A percentile compares a stretch with the other conserved stretches of the same genome.
Conservation (phyloP, 2,888 invertebrate genomes). For the Stenodera caucasica region DNA sequence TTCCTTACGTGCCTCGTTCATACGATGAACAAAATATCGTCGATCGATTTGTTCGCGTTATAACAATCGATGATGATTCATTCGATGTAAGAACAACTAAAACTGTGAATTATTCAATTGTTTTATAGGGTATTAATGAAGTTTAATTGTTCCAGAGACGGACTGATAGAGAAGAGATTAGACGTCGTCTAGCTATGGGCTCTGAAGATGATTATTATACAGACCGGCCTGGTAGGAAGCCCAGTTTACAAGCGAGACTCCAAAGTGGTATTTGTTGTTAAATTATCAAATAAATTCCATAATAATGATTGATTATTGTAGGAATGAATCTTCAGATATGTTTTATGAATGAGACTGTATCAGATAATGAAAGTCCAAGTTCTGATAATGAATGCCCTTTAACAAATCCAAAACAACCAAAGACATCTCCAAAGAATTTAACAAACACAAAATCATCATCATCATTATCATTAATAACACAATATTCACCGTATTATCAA, state of each 20-base stretch:
- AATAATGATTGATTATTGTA: constrained; percentile 46
- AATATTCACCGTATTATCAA: constrained; percentile 12
- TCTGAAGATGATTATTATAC: constrained; percentile 73
- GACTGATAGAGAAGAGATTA: constrained; percentile 91
- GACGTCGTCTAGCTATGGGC: constrained; percentile 84
- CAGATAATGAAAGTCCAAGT: constrained; percentile 78
- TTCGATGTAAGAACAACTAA: constrained; percentile 35
- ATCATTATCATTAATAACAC: constrained; percentile 2
- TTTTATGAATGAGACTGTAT: constrained; percentile 92
- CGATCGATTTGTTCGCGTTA: constrained; percentile 62
- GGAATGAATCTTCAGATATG: constrained; percentile 94
- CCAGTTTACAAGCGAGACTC: constrained; percentile 83
- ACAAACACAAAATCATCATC: constrained; percentile 25
- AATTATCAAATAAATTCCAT: background rate
- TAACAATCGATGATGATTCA: constrained; percentile 57
- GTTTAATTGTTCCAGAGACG: constrained; percentile 69
- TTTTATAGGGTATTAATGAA: too few species aligned
- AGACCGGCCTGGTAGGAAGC: constrained; percentile 77
- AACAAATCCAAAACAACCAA: constrained; percentile 51
- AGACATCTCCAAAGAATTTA: constrained; percentile 39
- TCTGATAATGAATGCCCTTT: constrained; percentile 68
- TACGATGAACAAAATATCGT: constrained; percentile 60
- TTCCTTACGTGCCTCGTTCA: constrained; percentile 53
- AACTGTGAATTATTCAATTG: background rate
- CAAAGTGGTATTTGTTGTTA: constrained; percentile 68